Evolutionary conservation across 2,888 invertebrate genomes (phyloP), one percentile per base, ranked within the genome.

Genomic region (Melitaea athalia): DNA sequence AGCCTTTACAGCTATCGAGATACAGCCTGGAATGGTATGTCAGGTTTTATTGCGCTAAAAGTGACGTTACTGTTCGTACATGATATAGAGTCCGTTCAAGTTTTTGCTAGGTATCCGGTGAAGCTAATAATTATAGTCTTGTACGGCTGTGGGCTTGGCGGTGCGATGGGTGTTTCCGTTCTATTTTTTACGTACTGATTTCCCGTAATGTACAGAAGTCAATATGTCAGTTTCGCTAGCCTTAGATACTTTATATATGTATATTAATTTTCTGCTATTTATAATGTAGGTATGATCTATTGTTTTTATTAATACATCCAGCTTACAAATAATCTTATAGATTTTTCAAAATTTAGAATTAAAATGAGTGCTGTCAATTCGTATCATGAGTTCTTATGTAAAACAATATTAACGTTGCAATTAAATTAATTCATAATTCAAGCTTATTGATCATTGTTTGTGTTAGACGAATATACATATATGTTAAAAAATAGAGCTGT

Each of bases 81-180:
- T 70, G 72, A 74, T 72, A 72, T 74, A 74, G 66, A 72, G 74
- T 78, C 81, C 79, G 78, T 78, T 77, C 83, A 72, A 83, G 80
- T 88, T 88, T 87, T 87, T 87, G 83, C 80, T 77, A 79, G 76
- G 79, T 82, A 85, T 87, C 87, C 88, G 86, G 83, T 74, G 80
- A 83, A 78, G 81, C 80, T 80, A 82, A 84, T 87, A 84, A 87
- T 85, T 84, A 80, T 78, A 78, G 79, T 78, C 78, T 75, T 76
- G 74, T 76, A 73, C 74, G 77, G 72, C 76, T 70, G 70, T 76
- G 70, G 77, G 80, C 79, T 78, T 60, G 79, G 73, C 74, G 73
- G 72, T 74, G 72, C 80, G 84, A 83, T 79, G 78, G 84, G 82
- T 80, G 77, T 85, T 83, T 87, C 86, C 87, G 83, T 70, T 81